A percentile compares a stretch with the other conserved stretches of the same genome.
These are phyloP conservation scores for Sciurus carolinensis DNA, from an alignment of 2,797 vertebrate species.

Conservation along the genomic window DNA sequence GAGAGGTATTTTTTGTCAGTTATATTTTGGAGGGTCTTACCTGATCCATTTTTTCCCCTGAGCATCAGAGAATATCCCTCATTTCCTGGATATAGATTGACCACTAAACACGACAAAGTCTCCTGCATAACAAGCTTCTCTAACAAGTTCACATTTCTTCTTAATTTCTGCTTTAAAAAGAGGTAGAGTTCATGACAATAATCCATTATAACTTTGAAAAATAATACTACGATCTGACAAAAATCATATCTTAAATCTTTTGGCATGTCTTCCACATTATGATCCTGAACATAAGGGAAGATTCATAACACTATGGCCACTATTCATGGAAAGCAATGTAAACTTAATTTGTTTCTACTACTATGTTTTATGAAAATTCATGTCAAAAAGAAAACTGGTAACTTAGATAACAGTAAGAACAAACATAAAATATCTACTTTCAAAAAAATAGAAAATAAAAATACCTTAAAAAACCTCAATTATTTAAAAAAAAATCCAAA, in stretches of 20 bases:
- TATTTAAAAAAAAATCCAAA: background rate
- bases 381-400: conserved; percentile 13
- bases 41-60: conserved; percentile 99
- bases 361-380: conserved; percentile 21
- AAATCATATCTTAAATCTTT: conserved; percentile 18
- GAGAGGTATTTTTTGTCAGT: background rate
- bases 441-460: background rate
- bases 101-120: conserved; percentile 97
- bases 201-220: conserved; percentile 58
- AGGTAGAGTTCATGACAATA: conserved; percentile 87
- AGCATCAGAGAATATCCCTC: conserved; percentile 99
- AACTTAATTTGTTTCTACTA: background rate
- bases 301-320: background rate
- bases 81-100: conserved; percentile 98
- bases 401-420: conserved; percentile 17
- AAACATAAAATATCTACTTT: conserved; percentile 10
- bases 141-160: conserved; percentile 99
- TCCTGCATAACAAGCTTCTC: conserved; percentile 99
- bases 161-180: conserved; percentile 95
- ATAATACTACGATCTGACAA: background rate
- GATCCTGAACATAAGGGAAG: background rate
- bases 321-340: background rate
- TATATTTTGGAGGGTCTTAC: conserved; percentile 87
- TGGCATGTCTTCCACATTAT: background rate
- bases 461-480: conserved; percentile 9